Evolutionary conservation across 2,113 vertebrate species (phyloP).

Genomic region (Bombycilla garrulus): DNA sequence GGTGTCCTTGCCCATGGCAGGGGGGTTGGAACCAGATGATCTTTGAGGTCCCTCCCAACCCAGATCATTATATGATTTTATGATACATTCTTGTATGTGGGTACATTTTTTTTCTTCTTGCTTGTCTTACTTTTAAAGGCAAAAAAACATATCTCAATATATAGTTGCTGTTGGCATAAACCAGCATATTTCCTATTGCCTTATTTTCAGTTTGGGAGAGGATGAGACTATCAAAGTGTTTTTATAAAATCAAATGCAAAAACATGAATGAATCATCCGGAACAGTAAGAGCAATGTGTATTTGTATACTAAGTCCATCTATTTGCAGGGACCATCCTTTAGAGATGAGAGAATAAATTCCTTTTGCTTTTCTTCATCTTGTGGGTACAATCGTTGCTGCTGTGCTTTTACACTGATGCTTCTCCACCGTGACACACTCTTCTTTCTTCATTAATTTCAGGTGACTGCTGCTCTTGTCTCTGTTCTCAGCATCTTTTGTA

Average conservation of each 20-base stretch:
- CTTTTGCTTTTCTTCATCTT: background rate
- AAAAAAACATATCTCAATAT: background rate
- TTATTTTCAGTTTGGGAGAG: background rate
- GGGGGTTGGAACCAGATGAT: background rate
- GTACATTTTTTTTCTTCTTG: background rate
- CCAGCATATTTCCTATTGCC: background rate
- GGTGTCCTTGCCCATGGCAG: background rate
- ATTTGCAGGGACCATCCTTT: background rate
- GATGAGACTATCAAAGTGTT: background rate
- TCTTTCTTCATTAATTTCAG: slow-evolving; percentile 2
- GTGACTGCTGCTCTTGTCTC: background rate
- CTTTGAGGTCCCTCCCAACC: background rate
- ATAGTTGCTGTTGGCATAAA: background rate
- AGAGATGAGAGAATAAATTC: background rate
- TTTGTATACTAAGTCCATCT: background rate
- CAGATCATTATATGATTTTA: background rate
- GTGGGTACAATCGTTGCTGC: background rate
- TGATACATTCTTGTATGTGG: background rate
- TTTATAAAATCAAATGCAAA: background rate
- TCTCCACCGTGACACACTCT: background rate
- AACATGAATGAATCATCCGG: background rate
- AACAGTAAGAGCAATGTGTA: background rate
- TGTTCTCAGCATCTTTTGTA: background rate
- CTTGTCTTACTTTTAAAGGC: background rate
- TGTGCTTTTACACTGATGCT: background rate